These are phyloP conservation scores for Monochamus alternatus DNA, from an alignment of 2,888 invertebrate genomes.

Conservation along the genomic window DNA sequence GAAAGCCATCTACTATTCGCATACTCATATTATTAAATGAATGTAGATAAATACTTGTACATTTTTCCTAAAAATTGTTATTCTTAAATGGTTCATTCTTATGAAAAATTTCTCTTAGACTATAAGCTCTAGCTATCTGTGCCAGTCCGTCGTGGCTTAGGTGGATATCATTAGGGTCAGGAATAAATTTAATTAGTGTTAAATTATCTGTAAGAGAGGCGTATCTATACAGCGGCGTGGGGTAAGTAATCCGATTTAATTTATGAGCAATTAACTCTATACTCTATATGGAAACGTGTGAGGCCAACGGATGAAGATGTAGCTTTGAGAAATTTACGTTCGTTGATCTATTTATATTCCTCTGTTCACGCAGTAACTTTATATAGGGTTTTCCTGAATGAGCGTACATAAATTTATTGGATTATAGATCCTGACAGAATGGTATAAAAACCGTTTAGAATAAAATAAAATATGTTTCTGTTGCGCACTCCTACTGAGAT, in stretches of 20 bases:
- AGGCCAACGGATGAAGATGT: background rate
- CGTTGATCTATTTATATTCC: background rate
- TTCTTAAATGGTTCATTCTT: no score
- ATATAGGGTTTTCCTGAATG: no score
- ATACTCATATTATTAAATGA: no score
- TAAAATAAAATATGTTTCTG: no score
- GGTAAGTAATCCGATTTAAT: background rate
- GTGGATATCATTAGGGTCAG: background rate
- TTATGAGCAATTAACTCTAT: slow-evolving; percentile 7
- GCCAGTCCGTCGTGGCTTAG: background rate
- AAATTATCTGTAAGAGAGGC: slow-evolving; percentile 14
- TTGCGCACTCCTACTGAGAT: no score
- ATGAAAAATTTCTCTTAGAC: background rate
- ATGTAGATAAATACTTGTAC: no score
- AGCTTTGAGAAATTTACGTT: background rate
- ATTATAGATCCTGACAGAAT: no score
- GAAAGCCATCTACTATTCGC: no score
- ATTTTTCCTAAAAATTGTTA: no score
- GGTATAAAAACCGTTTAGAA: no score
- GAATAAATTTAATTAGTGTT: slow-evolving; percentile 19
- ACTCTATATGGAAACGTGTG: background rate
- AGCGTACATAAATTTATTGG: no score
- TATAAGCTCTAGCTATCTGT: background rate
- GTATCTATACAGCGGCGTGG: background rate
- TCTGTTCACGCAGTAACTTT: no score